phyloP scores from a whole-genome alignment of 2,797 vertebrate species.

The Enteromius afrohamiltoni region DNA sequence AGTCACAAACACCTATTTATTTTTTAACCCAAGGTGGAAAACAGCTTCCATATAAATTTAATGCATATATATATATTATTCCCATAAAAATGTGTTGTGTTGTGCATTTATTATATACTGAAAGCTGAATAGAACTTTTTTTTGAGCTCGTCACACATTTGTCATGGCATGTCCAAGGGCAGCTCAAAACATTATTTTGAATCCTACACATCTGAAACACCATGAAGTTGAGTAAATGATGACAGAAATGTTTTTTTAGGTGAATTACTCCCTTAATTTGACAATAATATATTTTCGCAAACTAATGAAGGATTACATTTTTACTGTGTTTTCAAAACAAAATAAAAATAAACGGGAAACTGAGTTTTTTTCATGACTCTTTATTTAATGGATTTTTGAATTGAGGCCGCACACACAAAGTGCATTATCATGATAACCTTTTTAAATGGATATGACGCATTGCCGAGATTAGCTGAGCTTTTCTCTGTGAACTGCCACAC shows the following conservation, averaged over 20 bases:
- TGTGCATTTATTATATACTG: not conserved
- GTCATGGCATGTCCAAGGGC: not conserved
- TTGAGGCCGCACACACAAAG: not conserved
- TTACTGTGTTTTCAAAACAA: not conserved
- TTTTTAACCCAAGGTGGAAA: not conserved
- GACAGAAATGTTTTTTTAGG: not conserved
- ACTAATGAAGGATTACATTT: conserved; percentile 15
- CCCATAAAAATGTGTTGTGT: not conserved
- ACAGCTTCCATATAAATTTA: not conserved
- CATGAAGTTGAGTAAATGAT: conserved; percentile 9
- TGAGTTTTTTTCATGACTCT: not conserved
- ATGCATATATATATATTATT: not conserved
- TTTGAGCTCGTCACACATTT: not conserved
- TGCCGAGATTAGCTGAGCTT: conserved; percentile 54
- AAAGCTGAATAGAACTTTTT: not conserved
- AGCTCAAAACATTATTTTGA: not conserved
- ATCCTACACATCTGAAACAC: not conserved
- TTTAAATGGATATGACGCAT: conserved; percentile 52
- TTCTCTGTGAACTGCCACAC: conserved; percentile 48
- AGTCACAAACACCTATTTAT: not conserved
- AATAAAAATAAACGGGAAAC: not conserved
- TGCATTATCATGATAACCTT: conserved; percentile 42
- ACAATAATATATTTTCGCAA: conserved; percentile 10
- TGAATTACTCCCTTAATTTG: not conserved
- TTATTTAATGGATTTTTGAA: not conserved